Evolutionary conservation across 30 jellyfish, hydroid and myxozoan species (phyloP).

Genomic region (Turritopsis dohrnii): DNA sequence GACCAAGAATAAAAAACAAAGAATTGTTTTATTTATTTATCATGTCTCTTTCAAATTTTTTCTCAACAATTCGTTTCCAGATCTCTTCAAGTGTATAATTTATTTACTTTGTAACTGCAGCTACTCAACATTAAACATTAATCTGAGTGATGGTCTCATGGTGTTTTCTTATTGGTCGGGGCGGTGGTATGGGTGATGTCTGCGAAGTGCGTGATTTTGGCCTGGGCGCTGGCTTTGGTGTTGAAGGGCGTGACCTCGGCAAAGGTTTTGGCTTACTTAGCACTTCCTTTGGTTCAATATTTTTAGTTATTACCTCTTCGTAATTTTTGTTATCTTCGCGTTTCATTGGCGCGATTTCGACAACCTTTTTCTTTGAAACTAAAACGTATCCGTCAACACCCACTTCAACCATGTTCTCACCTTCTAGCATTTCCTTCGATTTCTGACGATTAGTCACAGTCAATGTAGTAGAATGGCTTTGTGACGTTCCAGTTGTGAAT

Average conservation of each 20-base stretch:
- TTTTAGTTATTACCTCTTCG: neutral
- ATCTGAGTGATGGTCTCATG: neutral
- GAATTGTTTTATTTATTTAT: no score
- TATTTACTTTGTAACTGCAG: no score
- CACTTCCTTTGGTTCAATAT: neutral
- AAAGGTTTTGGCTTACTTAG: neutral
- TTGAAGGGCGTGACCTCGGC: neutral
- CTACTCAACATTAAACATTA: no score
- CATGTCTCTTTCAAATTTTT: neutral
- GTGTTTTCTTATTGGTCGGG: neutral
- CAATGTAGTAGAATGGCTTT: neutral
- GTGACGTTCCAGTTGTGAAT: neutral
- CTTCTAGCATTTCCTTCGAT: neutral
- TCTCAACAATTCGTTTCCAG: neutral
- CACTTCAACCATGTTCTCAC: neutral
- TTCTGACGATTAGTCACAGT: neutral
- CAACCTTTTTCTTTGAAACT: neutral
- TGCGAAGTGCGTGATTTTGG: neutral
- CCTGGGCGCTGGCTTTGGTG: neutral
- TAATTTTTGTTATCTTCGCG: slow-evolving; percentile 3
- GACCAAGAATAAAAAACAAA: no score
- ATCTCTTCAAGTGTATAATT: neutral
- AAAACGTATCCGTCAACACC: slow-evolving; percentile 16
- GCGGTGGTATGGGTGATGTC: neutral
- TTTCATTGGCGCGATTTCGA: neutral